Evolutionary conservation across 2,797 vertebrate species (phyloP).

Genomic region (Sebastes jordani): DNA sequence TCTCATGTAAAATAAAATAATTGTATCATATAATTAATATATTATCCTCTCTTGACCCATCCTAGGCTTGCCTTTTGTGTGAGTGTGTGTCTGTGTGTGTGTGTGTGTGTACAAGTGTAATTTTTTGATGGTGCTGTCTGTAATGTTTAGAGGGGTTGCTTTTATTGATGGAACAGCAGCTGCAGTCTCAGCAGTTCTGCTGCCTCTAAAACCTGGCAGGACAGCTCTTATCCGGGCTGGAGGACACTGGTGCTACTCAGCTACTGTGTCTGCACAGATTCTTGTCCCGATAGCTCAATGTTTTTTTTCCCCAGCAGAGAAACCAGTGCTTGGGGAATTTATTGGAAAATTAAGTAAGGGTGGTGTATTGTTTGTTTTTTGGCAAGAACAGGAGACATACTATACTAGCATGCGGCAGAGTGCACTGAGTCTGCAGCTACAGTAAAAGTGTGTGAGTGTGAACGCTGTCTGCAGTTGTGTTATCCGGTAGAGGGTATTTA

Average conservation of each 20-base stretch:
- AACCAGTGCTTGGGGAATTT: not conserved
- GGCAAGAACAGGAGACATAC: not conserved
- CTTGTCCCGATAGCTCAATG: slow-evolving; percentile 24
- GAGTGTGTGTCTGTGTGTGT: not conserved
- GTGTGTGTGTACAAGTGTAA: not conserved
- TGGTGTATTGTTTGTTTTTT: not conserved
- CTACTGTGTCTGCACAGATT: slow-evolving; percentile 22
- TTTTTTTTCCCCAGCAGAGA: not conserved
- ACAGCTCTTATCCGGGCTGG: slow-evolving; percentile 12
- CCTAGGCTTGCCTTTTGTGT: not conserved
- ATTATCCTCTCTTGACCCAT: not conserved
- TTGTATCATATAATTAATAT: slow-evolving; percentile 24
- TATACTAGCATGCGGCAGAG: not conserved
- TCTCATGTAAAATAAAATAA: not conserved
- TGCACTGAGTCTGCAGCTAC: not conserved
- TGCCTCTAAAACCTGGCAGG: slow-evolving; percentile 34
- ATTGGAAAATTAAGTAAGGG: not conserved
- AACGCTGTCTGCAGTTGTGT: not conserved
- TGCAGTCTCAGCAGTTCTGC: slow-evolving; percentile 50
- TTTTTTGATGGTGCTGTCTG: slow-evolving; percentile 27
- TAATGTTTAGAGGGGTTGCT: slow-evolving; percentile 13
- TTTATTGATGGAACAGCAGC: slow-evolving; percentile 48
- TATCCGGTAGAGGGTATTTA: not conserved
- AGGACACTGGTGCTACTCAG: slow-evolving; percentile 24
- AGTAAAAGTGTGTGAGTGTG: not conserved